These are phyloP conservation scores for Rhopalosiphum nymphaeae DNA, from an alignment of 2,888 invertebrate species.

Conservation along the genomic window DNA sequence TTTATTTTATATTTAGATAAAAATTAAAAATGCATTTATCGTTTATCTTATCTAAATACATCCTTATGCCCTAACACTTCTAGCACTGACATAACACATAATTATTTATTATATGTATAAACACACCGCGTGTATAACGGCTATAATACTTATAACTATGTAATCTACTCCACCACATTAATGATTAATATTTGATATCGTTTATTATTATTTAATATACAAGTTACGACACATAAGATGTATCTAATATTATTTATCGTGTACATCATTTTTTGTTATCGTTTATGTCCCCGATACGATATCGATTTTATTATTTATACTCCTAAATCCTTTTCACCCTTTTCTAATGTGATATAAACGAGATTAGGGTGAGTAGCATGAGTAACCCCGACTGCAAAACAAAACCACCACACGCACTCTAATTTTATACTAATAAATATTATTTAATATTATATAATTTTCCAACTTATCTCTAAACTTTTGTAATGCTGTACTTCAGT, in stretches of 20 bases:
- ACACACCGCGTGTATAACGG: background rate
- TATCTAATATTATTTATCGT: background rate
- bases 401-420: background rate
- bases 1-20: too few relatives aligned
- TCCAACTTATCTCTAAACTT: background rate
- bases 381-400: background rate
- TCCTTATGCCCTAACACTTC: background rate
- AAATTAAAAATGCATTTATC: too few relatives aligned
- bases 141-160: background rate
- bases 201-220: background rate
- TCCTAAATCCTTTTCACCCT: slow-evolving; percentile 27
- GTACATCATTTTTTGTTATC: background rate
- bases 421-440: background rate
- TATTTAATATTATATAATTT: background rate
- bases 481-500: background rate
- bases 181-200: background rate
- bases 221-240: background rate
- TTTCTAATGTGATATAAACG: slow-evolving; percentile 3
- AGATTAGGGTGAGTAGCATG: background rate
- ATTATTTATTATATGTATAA: background rate
- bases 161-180: background rate
- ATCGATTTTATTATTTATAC: slow-evolving; percentile 34
- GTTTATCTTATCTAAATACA: too few relatives aligned
- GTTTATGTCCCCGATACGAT: background rate
- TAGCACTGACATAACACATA: background rate